Conservation (phyloP, 2,113 vertebrate species). For the Ochotona princeps region DNA sequence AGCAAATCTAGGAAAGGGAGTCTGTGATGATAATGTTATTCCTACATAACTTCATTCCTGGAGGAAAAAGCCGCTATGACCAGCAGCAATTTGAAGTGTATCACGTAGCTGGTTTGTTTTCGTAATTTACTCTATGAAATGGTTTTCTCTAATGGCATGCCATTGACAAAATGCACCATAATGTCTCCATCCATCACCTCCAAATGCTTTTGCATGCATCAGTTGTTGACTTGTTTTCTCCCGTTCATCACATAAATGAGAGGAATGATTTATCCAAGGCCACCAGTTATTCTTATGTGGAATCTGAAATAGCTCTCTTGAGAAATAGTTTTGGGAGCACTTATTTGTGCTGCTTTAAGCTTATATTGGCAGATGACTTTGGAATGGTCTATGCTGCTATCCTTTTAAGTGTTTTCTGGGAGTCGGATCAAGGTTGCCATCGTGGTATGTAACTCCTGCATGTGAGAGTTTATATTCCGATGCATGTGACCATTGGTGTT, state of each 20-base stretch:
- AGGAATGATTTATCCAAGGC: conserved; percentile 80
- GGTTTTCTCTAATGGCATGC: conserved; percentile 74
- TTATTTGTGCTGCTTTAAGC: conserved; percentile 1
- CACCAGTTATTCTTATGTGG: conserved; percentile 51
- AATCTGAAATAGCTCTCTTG: conserved; percentile 74
- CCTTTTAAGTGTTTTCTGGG: background rate
- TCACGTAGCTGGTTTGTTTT: conserved; percentile 77
- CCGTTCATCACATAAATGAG: conserved; percentile 71
- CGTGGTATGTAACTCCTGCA: background rate
- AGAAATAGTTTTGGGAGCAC: conserved; percentile 57
- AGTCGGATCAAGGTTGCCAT: background rate
- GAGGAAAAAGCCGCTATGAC: conserved; percentile 26
- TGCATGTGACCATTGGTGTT: background rate
- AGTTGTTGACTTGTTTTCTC: conserved; percentile 72
- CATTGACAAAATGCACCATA: conserved; percentile 63
- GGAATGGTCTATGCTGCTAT: background rate
- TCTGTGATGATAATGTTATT: background rate
- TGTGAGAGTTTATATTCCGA: background rate
- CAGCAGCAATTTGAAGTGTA: conserved; percentile 59
- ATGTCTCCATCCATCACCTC: conserved; percentile 74
- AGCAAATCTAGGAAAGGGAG: background rate
- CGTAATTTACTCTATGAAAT: conserved; percentile 79
- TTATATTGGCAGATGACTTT: conserved; percentile 53
- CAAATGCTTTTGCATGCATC: conserved; percentile 74
- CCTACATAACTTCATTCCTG: conserved; percentile 23